Conservation (phyloP, 23 tunicate species). For the Trididemnum clinides region DNA sequence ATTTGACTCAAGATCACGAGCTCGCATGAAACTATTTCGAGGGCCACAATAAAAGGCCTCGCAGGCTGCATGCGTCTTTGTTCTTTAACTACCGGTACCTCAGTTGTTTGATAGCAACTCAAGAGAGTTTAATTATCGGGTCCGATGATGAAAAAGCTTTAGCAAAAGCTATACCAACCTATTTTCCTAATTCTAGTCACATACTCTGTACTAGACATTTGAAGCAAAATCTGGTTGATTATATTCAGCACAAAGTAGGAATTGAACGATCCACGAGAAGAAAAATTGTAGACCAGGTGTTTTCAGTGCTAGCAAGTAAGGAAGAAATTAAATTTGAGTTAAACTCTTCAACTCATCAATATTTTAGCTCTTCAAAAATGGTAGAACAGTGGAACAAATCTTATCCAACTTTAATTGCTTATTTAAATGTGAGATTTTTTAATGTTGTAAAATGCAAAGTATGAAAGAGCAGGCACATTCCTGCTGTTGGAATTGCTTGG, state of each 20-base stretch:
- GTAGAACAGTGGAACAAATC: neutral
- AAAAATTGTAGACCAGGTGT: neutral
- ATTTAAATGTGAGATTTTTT: neutral
- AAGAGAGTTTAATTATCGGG: neutral
- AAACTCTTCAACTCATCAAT: neutral
- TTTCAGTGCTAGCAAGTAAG: neutral
- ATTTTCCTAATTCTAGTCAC: neutral
- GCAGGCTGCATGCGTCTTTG: no score
- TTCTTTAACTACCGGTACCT: neutral
- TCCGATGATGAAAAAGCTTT: neutral
- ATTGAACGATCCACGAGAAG: neutral
- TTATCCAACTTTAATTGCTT: neutral
- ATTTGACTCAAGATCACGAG: no score
- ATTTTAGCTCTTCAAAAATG: neutral
- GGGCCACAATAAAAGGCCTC: no score
- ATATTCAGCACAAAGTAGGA: neutral
- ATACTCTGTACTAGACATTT: neutral
- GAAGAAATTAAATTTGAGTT: neutral
- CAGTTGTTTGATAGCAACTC: neutral
- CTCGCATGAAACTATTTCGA: no score
- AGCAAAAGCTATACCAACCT: neutral
- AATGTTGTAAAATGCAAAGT: neutral
- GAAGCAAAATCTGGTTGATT: neutral
- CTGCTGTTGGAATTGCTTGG: neutral
- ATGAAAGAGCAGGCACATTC: neutral